Conservation (phyloP, 92 coral and sea anemone genomes). For the Nematostella vectensis region DNA sequence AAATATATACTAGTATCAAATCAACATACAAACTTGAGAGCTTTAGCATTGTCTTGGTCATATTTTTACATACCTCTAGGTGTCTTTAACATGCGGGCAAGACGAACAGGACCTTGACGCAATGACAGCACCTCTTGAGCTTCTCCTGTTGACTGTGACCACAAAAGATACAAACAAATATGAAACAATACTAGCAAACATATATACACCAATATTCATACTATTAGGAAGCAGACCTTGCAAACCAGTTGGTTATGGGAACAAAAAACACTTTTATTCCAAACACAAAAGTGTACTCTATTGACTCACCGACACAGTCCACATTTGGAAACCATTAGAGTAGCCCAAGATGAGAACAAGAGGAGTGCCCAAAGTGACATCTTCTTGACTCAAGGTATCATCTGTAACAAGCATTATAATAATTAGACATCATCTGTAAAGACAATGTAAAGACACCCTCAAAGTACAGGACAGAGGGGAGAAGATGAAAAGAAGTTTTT, state of each 20-base stretch:
- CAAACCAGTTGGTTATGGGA: too few relatives aligned
- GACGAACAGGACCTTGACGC: constrained; percentile 96
- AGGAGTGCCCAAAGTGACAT: constrained; percentile 45
- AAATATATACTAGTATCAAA: too few relatives aligned
- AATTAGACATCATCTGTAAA: neutral
- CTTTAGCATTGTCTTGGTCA: too few relatives aligned
- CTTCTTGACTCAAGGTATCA: constrained; percentile 41
- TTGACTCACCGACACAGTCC: constrained; percentile 80
- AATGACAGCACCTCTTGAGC: constrained; percentile 88
- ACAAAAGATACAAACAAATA: neutral
- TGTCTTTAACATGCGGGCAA: constrained; percentile 77
- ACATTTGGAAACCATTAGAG: constrained; percentile 93
- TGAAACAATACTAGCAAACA: neutral
- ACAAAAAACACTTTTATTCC: too few relatives aligned
- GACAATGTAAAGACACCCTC: neutral
- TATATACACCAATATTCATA: neutral
- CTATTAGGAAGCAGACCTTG: too few relatives aligned
- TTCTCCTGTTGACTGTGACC: constrained; percentile 87
- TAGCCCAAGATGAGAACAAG: constrained; percentile 85
- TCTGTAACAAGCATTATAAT: too few relatives aligned
- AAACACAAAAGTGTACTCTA: too few relatives aligned
- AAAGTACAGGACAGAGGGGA: too few relatives aligned
- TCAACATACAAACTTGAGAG: too few relatives aligned
- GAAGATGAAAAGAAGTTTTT: too few relatives aligned
- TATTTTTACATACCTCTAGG: constrained; percentile 63